A percentile compares a stretch with the other conserved stretches of the same genome.
Evolutionary conservation across 2,888 invertebrate genomes (phyloP).

Genomic region (Dascillus cervinus): DNA sequence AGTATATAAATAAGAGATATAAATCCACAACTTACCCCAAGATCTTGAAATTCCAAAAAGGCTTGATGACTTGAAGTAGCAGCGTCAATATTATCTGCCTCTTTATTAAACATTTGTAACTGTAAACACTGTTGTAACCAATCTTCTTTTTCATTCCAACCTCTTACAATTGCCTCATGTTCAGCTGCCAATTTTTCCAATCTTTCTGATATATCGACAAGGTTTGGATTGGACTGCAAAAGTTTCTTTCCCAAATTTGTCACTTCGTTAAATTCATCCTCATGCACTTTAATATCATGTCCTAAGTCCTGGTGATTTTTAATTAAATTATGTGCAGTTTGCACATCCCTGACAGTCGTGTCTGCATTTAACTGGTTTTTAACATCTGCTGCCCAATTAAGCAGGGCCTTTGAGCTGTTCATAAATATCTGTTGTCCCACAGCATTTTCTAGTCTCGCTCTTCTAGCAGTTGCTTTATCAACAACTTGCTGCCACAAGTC

Average conservation of each 20-base stretch:
- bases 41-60: slow-evolving; percentile 79
- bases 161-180: slow-evolving; percentile 65
- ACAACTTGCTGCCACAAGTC: slow-evolving; percentile 83
- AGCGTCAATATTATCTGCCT: slow-evolving; percentile 95
- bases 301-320: slow-evolving; percentile 87
- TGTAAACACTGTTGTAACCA: slow-evolving; percentile 83
- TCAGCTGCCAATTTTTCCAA: slow-evolving; percentile 67
- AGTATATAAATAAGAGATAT: not conserved
- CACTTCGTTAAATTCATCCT: slow-evolving; percentile 84
- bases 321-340: slow-evolving; percentile 81
- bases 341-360: slow-evolving; percentile 75
- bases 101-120: slow-evolving; percentile 86
- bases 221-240: slow-evolving; percentile 63
- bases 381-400: slow-evolving; percentile 76
- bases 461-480: slow-evolving; percentile 75
- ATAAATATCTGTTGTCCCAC: slow-evolving; percentile 93
- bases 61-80: slow-evolving; percentile 90
- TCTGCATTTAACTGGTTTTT: slow-evolving; percentile 74
- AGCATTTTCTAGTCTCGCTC: slow-evolving; percentile 82
- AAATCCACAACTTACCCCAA: slow-evolving; percentile 61
- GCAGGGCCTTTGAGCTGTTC: slow-evolving; percentile 70
- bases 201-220: slow-evolving; percentile 68
- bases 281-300: slow-evolving; percentile 84
- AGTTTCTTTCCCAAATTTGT: slow-evolving; percentile 71
- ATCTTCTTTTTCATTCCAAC: slow-evolving; percentile 80